Conservation (phyloP, 2,113 vertebrate genomes). For the Zapornia atra region DNA sequence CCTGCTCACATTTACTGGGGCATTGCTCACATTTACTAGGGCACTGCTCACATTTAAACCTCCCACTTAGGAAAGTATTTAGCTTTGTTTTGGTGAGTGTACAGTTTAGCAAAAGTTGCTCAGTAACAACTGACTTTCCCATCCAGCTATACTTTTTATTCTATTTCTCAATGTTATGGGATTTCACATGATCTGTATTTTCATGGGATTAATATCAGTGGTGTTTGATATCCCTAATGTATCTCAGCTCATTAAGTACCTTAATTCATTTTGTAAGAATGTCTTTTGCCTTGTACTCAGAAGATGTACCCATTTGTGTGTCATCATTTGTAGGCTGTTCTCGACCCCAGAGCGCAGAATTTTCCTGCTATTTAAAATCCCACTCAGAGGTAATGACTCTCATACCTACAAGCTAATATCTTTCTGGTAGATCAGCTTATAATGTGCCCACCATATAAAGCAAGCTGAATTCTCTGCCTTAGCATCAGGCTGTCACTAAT, state of each 20-base stretch:
- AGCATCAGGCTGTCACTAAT: neutral
- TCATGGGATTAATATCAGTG: neutral
- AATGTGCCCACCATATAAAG: neutral
- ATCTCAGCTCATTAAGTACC: slow-evolving; percentile 21
- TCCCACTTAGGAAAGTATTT: neutral
- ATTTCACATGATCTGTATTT: neutral
- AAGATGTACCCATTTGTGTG: neutral
- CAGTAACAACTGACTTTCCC: neutral
- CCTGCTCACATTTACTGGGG: neutral
- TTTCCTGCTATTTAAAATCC: neutral
- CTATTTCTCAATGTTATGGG: neutral
- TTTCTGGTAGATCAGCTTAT: neutral
- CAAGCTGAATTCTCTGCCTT: neutral
- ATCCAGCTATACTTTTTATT: neutral
- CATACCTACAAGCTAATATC: neutral
- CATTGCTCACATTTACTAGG: neutral
- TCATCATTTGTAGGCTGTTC: neutral
- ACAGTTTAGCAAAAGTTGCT: neutral
- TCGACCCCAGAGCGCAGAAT: neutral
- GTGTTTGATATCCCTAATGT: neutral
- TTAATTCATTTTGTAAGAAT: neutral
- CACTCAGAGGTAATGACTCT: neutral
- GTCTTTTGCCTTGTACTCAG: neutral
- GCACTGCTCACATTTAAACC: neutral
- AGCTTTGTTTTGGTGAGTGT: neutral